Percentiles rank a stretch among this genome's conserved stretches.
Evolutionary conservation across 2,888 invertebrate genomes (phyloP).

Genomic region (Cephus pulcher): DNA sequence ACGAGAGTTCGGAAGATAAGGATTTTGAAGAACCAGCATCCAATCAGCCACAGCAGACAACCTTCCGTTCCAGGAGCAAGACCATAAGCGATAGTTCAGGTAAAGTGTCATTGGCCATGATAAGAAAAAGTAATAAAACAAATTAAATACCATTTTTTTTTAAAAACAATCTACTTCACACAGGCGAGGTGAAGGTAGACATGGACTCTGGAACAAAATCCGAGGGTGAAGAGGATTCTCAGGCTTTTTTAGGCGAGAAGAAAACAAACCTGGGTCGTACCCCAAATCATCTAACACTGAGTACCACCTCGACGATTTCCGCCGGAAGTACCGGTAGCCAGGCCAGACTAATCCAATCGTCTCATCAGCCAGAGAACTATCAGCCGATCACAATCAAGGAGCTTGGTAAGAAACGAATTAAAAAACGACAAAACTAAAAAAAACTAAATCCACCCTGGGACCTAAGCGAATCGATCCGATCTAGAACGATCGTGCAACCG

Average conservation of each 20-base stretch:
- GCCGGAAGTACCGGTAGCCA: conserved; percentile 94
- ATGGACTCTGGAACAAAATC: conserved; percentile 84
- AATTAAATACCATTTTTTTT: not conserved
- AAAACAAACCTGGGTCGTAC: conserved; percentile 84
- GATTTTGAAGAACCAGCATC: conserved; percentile 74
- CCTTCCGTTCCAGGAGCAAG: conserved; percentile 82
- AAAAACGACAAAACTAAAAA: not conserved
- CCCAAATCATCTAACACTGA: conserved; percentile 91
- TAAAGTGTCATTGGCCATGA: conserved; percentile 56
- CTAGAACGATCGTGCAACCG: not conserved
- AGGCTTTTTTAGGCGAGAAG: conserved; percentile 70
- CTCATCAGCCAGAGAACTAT: conserved; percentile 92
- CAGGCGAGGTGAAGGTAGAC: conserved; percentile 63
- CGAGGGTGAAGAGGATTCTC: conserved; percentile 87
- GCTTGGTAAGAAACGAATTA: conserved; percentile 78
- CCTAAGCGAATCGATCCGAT: not conserved
- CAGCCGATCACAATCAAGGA: conserved; percentile 90
- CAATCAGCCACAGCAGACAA: conserved; percentile 58
- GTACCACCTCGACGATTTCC: conserved; percentile 93
- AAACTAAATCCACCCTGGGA: conserved; percentile 1
- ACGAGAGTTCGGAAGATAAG: conserved; percentile 83
- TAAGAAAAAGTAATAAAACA: not conserved
- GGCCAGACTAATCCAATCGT: conserved; percentile 92
- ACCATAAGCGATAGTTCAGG: conserved; percentile 89
- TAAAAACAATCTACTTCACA: not conserved